phyloP scores from a whole-genome alignment of 2,113 vertebrate species.

The Cyprinus carpio region DNA sequence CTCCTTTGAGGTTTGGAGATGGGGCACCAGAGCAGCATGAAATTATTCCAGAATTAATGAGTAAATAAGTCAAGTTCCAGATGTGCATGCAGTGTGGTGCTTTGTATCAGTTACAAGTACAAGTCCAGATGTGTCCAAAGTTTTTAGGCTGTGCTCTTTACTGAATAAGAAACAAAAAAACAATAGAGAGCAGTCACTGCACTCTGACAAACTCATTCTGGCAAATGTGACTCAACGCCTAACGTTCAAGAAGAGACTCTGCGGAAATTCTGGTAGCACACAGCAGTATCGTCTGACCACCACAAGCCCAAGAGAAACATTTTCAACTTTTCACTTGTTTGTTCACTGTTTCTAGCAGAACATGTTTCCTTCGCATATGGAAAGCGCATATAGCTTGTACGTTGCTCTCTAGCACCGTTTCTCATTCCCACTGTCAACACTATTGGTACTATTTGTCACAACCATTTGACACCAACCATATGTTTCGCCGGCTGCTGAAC shows the following conservation, averaged over 20 bases:
- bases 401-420: slow-evolving; percentile 42
- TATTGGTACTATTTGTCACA: slow-evolving; percentile 39
- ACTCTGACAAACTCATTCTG: slow-evolving; percentile 50
- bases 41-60: slow-evolving; percentile 62
- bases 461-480: slow-evolving; percentile 31
- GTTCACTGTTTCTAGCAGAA: slow-evolving; percentile 45
- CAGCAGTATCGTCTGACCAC: slow-evolving; percentile 50
- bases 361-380: slow-evolving; percentile 55
- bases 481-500: slow-evolving; percentile 33
- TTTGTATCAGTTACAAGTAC: slow-evolving; percentile 60
- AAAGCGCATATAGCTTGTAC: slow-evolving; percentile 54
- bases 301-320: slow-evolving; percentile 57
- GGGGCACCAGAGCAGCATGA: slow-evolving; percentile 47
- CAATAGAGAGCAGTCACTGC: slow-evolving; percentile 37
- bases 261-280: slow-evolving; percentile 57
- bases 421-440: slow-evolving; percentile 51
- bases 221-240: slow-evolving; percentile 57
- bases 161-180: slow-evolving; percentile 28
- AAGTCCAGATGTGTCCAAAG: slow-evolving; percentile 59
- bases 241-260: slow-evolving; percentile 39
- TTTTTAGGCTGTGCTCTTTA: slow-evolving; percentile 51
- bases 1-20: slow-evolving; percentile 32
- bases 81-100: slow-evolving; percentile 61
- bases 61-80: slow-evolving; percentile 65
- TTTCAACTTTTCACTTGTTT: slow-evolving; percentile 54